These are phyloP conservation scores for Parasteatoda tepidariorum DNA, from an alignment of 1,140 invertebrate species.

Conservation along the genomic window DNA sequence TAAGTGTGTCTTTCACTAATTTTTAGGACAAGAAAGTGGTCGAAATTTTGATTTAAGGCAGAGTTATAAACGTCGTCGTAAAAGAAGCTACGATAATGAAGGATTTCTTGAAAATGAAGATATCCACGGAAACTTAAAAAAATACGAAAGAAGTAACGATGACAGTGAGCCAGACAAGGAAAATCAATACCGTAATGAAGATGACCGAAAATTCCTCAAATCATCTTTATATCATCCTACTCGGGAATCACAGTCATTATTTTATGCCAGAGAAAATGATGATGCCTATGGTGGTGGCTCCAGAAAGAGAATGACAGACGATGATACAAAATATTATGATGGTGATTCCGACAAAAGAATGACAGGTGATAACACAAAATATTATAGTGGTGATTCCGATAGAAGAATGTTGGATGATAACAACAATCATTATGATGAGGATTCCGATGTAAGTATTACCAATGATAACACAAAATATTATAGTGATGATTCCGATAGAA, in stretches of 20 bases:
- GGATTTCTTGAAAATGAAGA: slow-evolving; percentile 4
- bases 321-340: not conserved
- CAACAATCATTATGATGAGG: not conserved
- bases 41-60: too few relatives aligned
- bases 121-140: not conserved
- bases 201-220: too few relatives aligned
- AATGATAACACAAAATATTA: not conserved
- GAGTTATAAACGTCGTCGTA: not conserved
- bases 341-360: not conserved
- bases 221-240: not conserved
- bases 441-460: not conserved
- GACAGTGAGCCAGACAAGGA: too few relatives aligned
- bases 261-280: not conserved
- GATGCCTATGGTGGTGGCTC: not conserved
- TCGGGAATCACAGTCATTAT: not conserved
- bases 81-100: slow-evolving; percentile 5
- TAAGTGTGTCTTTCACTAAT: too few relatives aligned
- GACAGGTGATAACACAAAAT: not conserved
- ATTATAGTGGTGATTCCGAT: not conserved
- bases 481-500: not conserved
- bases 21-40: too few relatives aligned
- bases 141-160: too few relatives aligned
- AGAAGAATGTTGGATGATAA: not conserved
- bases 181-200: too few relatives aligned
- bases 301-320: not conserved